A percentile compares a stretch with the other conserved stretches of the same genome.
phyloP scores from a whole-genome alignment of 2,113 vertebrate species.

The Numenius arquata region DNA sequence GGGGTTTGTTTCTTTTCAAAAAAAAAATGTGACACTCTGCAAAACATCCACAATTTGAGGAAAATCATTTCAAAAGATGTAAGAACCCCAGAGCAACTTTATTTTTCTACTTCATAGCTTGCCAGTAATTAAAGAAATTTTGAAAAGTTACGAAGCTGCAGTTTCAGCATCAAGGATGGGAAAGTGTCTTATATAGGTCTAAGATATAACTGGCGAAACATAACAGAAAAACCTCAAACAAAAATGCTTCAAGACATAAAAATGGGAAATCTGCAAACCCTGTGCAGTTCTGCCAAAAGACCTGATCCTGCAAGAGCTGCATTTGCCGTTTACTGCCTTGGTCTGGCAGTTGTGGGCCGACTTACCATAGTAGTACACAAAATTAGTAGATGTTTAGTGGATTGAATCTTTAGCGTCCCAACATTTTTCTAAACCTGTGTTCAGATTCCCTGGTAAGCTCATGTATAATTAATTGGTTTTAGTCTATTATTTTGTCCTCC shows the following conservation, averaged over 20 bases:
- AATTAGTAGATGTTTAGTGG: not conserved
- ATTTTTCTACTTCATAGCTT: not conserved
- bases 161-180: not conserved
- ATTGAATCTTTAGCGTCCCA: not conserved
- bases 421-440: not conserved
- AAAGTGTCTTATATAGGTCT: not conserved
- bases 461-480: not conserved
- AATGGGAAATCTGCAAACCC: not conserved
- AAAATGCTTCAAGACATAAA: not conserved
- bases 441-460: not conserved
- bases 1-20: constrained; percentile 7
- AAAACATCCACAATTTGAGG: not conserved
- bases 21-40: not conserved
- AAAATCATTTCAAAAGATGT: not conserved
- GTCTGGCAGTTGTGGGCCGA: not conserved
- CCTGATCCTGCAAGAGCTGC: not conserved
- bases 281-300: not conserved
- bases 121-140: not conserved
- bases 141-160: not conserved
- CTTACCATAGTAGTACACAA: not conserved
- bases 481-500: not conserved
- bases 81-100: not conserved
- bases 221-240: not conserved
- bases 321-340: not conserved
- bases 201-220: not conserved